Conservation (phyloP, 2,797 vertebrate species). For the Petrocephalus schoutedeni region DNA sequence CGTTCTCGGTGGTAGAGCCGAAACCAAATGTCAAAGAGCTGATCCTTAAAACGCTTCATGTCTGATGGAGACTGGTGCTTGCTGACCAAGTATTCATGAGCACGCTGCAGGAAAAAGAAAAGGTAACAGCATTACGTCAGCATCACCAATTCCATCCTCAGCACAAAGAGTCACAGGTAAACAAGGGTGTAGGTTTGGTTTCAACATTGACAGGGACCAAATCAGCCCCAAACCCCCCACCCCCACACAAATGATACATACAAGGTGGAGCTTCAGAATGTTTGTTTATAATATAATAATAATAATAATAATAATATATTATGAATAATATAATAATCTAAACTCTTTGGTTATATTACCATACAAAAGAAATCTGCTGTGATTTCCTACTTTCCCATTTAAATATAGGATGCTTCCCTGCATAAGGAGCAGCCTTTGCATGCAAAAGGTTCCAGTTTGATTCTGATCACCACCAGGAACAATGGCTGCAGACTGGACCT, state of each 20-base stretch:
- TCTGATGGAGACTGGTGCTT: slow-evolving; percentile 61
- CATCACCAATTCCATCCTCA: neutral
- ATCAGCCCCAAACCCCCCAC: neutral
- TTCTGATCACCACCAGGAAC: neutral
- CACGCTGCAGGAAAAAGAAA: slow-evolving; percentile 52
- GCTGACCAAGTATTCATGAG: slow-evolving; percentile 69
- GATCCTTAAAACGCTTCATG: slow-evolving; percentile 62
- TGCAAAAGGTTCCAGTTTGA: neutral
- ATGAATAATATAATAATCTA: too few species aligned
- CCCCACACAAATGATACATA: neutral
- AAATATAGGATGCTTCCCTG: neutral
- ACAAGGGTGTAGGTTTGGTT: neutral
- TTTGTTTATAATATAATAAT: too few species aligned
- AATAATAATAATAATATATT: too few species aligned
- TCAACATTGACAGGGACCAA: neutral
- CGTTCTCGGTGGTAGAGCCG: slow-evolving; percentile 70
- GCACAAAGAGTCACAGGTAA: neutral
- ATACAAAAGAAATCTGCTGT: neutral
- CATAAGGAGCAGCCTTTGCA: neutral
- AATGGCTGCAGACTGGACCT: neutral
- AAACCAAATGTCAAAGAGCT: slow-evolving; percentile 80
- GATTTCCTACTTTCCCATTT: neutral
- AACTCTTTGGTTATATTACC: neutral
- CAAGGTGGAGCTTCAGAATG: neutral
- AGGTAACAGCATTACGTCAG: neutral